These are phyloP conservation scores for Andrena praecox DNA, from an alignment of 2,888 invertebrate genomes.

Conservation along the genomic window DNA sequence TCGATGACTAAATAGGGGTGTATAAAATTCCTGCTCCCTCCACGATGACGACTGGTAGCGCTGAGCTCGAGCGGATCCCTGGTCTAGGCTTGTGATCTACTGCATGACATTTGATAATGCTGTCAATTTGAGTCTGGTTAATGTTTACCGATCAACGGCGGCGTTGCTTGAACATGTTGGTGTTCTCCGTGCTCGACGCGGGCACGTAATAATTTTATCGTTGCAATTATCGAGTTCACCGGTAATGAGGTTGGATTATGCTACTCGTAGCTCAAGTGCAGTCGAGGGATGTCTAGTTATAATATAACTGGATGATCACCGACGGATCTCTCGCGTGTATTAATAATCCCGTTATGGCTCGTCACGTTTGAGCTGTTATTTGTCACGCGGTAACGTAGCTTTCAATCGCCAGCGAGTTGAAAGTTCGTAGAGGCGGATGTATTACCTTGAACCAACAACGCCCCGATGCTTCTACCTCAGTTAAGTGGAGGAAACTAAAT, in stretches of 20 bases:
- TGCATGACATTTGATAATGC: slow-evolving; percentile 49
- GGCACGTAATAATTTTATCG: slow-evolving; percentile 53
- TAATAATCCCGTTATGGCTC: slow-evolving; percentile 36
- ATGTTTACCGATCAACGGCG: slow-evolving; percentile 48
- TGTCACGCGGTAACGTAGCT: neutral
- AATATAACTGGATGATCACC: slow-evolving; percentile 36
- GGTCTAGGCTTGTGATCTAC: slow-evolving; percentile 2
- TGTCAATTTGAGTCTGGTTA: slow-evolving; percentile 47
- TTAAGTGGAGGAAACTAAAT: neutral
- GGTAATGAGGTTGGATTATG: slow-evolving; percentile 53
- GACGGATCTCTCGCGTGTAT: slow-evolving; percentile 15
- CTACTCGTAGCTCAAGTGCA: slow-evolving; percentile 35
- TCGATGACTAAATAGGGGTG: neutral
- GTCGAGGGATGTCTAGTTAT: slow-evolving; percentile 30
- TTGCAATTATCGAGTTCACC: slow-evolving; percentile 47
- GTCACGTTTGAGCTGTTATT: slow-evolving; percentile 19
- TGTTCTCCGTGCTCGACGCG: neutral
- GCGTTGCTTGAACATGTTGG: slow-evolving; percentile 28
- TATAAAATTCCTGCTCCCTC: neutral
- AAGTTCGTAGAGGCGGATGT: neutral
- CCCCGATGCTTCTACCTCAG: neutral
- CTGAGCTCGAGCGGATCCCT: neutral
- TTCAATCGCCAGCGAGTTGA: neutral
- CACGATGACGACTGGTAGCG: neutral
- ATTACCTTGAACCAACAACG: neutral